These are phyloP conservation scores for Neotoxoptera formosana DNA, from an alignment of 1,140 invertebrate genomes.

Conservation along the genomic window DNA sequence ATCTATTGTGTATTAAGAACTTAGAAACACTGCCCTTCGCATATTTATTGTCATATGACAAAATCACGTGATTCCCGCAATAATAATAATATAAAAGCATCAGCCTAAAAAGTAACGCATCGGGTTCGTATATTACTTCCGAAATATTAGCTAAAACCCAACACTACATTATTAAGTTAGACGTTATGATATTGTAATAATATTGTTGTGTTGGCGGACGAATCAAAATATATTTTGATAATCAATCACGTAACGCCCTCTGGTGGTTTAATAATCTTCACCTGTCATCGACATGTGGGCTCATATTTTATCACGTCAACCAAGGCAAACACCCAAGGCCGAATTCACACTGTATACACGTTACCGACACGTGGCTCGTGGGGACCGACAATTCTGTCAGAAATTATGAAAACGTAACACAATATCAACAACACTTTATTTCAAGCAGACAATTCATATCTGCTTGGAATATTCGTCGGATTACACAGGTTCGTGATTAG, in stretches of 20 bases:
- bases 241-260: conserved; percentile 27
- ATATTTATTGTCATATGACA: neutral
- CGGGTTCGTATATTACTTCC: neutral
- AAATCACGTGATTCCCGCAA: neutral
- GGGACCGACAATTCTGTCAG: neutral
- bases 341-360: neutral
- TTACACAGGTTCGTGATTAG: neutral
- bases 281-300: neutral
- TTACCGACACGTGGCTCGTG: conserved; percentile 9
- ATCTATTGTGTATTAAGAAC: neutral
- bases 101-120: neutral
- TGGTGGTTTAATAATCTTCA: conserved; percentile 32
- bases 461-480: neutral
- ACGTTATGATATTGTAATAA: neutral
- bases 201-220: neutral
- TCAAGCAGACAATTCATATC: neutral
- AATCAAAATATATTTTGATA: conserved; percentile 3
- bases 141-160: neutral
- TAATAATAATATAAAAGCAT: neutral
- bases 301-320: conserved; percentile 29
- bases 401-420: neutral
- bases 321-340: neutral
- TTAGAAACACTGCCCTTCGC: neutral
- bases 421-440: neutral
- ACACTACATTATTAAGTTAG: neutral